Percentiles rank a stretch among this genome's conserved stretches.
These are phyloP conservation scores for Pithecia hirsuta DNA, from an alignment of 2,797 vertebrate species.

Conservation along the genomic window DNA sequence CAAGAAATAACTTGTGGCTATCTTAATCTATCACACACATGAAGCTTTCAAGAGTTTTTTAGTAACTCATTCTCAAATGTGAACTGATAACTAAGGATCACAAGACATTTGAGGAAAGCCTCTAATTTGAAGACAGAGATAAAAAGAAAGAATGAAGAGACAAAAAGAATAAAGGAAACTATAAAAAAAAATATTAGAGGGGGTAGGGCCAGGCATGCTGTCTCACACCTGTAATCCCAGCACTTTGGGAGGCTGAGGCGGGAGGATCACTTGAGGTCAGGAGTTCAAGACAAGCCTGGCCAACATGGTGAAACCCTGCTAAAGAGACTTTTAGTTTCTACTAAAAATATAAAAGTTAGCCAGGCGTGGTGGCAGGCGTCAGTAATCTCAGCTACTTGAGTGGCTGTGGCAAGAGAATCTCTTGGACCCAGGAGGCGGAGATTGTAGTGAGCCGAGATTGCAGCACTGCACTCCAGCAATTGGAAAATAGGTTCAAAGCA, in stretches of 20 bases:
- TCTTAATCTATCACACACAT: too few relatives aligned
- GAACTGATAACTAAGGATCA: neutral
- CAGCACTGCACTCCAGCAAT: neutral
- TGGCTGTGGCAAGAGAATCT: neutral
- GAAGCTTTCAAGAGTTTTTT: too few relatives aligned
- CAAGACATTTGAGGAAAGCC: neutral
- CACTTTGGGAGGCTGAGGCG: neutral
- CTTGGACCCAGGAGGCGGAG: neutral
- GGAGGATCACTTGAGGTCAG: neutral
- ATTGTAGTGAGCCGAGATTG: too few relatives aligned
- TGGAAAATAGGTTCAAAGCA: neutral
- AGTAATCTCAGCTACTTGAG: neutral
- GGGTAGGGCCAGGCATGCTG: too few relatives aligned
- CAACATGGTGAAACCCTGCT: neutral
- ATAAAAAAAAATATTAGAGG: too few relatives aligned
- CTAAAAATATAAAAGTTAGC: neutral
- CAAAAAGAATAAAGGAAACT: neutral
- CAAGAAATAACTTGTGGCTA: neutral
- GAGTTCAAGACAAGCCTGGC: neutral
- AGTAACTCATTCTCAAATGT: neutral
- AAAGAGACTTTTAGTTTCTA: neutral
- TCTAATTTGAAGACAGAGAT: neutral
- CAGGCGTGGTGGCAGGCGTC: accelerated
- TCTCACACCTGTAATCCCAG: too few relatives aligned
- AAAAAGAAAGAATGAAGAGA: neutral